These are phyloP conservation scores for Falco berigora DNA, from an alignment of 2,797 vertebrate genomes.

Conservation along the genomic window DNA sequence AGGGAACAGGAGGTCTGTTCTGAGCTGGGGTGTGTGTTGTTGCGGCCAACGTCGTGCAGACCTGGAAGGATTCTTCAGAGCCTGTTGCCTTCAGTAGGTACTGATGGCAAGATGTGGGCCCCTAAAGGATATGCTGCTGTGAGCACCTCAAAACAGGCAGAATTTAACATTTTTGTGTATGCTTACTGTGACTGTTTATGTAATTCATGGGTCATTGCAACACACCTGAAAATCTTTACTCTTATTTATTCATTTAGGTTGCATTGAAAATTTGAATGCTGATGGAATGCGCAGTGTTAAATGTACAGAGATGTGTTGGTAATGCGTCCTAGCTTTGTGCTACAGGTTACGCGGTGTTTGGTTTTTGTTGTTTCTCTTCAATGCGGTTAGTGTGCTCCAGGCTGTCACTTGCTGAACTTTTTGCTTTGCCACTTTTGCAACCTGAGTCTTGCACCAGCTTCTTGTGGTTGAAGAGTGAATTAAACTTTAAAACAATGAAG, in stretches of 20 bases:
- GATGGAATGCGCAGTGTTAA: neutral
- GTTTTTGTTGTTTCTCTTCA: neutral
- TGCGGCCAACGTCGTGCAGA: accelerated
- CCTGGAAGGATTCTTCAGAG: neutral
- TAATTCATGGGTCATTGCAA: neutral
- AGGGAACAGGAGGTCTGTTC: neutral
- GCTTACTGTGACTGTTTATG: neutral
- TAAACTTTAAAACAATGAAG: neutral
- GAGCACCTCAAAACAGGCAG: neutral
- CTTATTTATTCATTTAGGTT: neutral
- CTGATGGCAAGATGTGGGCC: neutral
- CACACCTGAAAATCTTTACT: neutral
- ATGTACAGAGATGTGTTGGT: neutral
- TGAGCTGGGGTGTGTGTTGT: neutral
- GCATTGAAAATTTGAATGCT: neutral
- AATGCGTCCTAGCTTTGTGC: neutral
- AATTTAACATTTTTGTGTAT: neutral
- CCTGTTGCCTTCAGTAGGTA: neutral
- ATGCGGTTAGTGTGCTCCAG: neutral
- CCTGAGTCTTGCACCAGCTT: neutral
- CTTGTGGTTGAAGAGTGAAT: neutral
- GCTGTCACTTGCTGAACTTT: neutral
- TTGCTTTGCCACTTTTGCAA: neutral
- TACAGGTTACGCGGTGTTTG: neutral
- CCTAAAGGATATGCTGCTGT: accelerated